A percentile compares a stretch with the other conserved stretches of the same genome.
Evolutionary conservation across 2,888 invertebrate species (phyloP).

Genomic region (Ochropleura plecta): DNA sequence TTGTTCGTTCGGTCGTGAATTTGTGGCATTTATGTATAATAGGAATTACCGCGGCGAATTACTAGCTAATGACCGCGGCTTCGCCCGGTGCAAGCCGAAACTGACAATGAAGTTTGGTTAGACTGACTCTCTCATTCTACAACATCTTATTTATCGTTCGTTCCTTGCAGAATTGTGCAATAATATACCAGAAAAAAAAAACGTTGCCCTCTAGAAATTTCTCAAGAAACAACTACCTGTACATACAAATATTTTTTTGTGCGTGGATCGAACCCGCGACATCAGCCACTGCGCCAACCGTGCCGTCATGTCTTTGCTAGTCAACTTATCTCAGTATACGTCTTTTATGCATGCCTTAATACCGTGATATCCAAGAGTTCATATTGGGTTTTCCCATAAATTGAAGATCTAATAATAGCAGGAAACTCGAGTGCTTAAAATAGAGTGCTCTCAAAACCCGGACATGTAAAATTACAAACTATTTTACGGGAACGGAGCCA

Average conservation of each 20-base stretch:
- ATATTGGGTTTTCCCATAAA: neutral
- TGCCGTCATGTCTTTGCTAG: neutral
- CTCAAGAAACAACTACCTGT: too few species aligned
- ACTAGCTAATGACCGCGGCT: neutral
- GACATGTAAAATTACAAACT: neutral
- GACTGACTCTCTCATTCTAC: neutral
- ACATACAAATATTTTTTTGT: too few species aligned
- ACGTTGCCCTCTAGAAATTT: too few species aligned
- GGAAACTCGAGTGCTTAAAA: neutral
- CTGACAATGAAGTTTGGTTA: neutral
- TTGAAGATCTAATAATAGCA: neutral
- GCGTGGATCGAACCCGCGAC: too few species aligned
- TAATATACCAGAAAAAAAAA: neutral
- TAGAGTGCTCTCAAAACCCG: neutral
- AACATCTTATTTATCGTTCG: neutral
- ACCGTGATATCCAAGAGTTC: neutral
- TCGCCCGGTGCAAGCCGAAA: neutral
- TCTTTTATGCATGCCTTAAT: neutral
- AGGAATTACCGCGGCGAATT: neutral
- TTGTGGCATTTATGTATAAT: too few species aligned
- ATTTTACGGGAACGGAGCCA: neutral
- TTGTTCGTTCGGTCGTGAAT: constrained; percentile 11
- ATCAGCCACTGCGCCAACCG: too few species aligned
- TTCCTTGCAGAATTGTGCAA: neutral
- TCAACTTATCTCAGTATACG: neutral